These are phyloP conservation scores for Eilema depressum DNA, from an alignment of 2,888 invertebrate genomes.

Conservation along the genomic window DNA sequence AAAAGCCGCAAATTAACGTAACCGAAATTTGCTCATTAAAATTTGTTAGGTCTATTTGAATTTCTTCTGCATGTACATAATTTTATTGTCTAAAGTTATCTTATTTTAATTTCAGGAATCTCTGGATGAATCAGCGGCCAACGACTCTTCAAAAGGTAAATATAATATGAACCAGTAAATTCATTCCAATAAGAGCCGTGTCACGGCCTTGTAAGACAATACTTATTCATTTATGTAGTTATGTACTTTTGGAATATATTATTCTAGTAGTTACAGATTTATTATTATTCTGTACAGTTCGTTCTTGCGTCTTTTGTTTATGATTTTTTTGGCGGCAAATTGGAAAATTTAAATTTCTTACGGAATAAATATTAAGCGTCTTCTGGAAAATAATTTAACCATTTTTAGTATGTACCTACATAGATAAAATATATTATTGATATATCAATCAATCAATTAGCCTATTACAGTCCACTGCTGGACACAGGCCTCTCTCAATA, in stretches of 20 bases:
- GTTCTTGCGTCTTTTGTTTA: constrained; percentile 8
- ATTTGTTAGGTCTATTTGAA: neutral
- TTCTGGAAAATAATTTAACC: neutral
- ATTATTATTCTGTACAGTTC: neutral
- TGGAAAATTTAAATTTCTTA: neutral
- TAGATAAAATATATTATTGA: neutral
- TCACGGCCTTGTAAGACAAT: constrained; percentile 9
- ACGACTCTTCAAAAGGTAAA: constrained; percentile 78
- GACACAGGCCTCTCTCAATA: too few relatives aligned
- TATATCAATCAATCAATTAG: too few relatives aligned
- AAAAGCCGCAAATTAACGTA: neutral
- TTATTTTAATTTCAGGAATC: constrained; percentile 69
- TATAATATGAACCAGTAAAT: constrained; percentile 4
- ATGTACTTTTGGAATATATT: neutral
- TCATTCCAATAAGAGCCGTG: neutral
- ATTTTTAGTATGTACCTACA: too few relatives aligned
- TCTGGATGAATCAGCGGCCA: constrained; percentile 66
- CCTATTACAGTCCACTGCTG: too few relatives aligned
- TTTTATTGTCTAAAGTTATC: too few relatives aligned
- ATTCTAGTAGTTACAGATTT: neutral
- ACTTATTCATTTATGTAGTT: constrained; percentile 1
- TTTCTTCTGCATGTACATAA: neutral
- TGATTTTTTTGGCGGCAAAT: neutral
- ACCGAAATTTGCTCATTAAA: neutral
- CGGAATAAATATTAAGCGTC: neutral